Percentiles rank a stretch among this genome's conserved stretches.
These are phyloP conservation scores for Vanessa tameamea DNA, from an alignment of 1,140 invertebrate genomes.

Conservation along the genomic window DNA sequence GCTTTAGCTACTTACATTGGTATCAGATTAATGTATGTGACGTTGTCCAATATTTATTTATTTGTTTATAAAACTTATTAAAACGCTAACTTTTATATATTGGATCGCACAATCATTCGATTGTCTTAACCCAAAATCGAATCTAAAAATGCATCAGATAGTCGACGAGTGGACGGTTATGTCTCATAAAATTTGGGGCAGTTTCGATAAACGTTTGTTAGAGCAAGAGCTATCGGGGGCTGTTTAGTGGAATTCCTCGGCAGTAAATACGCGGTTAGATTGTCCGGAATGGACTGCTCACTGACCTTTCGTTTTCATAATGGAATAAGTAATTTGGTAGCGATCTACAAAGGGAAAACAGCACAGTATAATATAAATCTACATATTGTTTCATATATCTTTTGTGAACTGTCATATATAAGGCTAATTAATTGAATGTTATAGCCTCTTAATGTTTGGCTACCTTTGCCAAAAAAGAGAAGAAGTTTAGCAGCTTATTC, in stretches of 20 bases:
- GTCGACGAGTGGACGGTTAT: constrained; percentile 54
- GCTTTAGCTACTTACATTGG: too few relatives aligned
- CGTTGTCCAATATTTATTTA: too few relatives aligned
- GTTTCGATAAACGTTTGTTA: constrained; percentile 59
- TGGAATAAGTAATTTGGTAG: constrained; percentile 35
- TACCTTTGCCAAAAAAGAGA: too few relatives aligned
- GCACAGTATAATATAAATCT: too few relatives aligned
- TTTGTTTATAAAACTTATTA: neutral
- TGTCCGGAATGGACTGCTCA: constrained; percentile 13
- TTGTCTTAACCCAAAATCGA: constrained; percentile 74
- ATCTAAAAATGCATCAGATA: constrained; percentile 80
- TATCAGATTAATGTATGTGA: too few relatives aligned
- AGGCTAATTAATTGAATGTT: too few relatives aligned
- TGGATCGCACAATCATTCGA: constrained; percentile 45
- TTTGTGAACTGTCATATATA: too few relatives aligned
- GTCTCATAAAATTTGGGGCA: constrained; percentile 72
- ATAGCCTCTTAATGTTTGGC: too few relatives aligned
- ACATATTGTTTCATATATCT: too few relatives aligned
- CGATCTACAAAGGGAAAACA: neutral
- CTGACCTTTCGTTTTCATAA: constrained; percentile 36
- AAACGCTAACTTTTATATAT: constrained; percentile 31
- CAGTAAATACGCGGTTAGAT: constrained; percentile 39
- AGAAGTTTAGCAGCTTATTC: too few relatives aligned
- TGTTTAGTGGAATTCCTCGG: constrained; percentile 42
- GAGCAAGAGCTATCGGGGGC: constrained; percentile 32